phyloP scores from a whole-genome alignment of 2,797 vertebrate species.

The Arnoldichthys spilopterus region DNA sequence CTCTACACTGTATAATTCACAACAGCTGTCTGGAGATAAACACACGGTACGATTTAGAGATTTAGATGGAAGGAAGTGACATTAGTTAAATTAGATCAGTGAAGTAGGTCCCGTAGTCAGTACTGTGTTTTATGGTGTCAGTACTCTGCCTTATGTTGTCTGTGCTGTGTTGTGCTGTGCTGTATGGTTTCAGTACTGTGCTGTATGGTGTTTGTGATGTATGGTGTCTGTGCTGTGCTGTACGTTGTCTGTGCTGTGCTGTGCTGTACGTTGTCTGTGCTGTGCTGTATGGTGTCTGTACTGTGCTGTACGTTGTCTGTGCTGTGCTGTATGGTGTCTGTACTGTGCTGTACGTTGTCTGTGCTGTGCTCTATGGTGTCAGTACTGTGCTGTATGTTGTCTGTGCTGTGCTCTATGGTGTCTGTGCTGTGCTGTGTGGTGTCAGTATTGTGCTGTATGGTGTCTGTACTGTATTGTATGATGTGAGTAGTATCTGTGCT shows the following conservation, averaged over 20 bases:
- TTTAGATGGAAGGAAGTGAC: slow-evolving; percentile 46
- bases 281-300: too few relatives aligned
- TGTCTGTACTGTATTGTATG: not conserved
- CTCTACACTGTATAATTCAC: slow-evolving; percentile 44
- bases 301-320: not conserved
- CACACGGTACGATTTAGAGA: not conserved
- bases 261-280: too few relatives aligned
- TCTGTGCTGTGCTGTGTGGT: not conserved
- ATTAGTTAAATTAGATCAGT: slow-evolving; percentile 46
- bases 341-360: not conserved
- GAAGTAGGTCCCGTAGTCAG: too few relatives aligned
- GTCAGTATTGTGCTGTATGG: not conserved
- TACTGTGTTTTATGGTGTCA: not conserved
- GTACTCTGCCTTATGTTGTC: not conserved
- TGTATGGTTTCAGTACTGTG: not conserved
- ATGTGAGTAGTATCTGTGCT: not conserved
- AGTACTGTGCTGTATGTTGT: not conserved
- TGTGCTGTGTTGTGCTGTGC: not conserved
- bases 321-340: not conserved
- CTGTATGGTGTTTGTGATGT: too few relatives aligned
- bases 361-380: not conserved
- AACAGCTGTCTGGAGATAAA: slow-evolving; percentile 34
- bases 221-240: not conserved
- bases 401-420: not conserved
- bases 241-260: too few relatives aligned